Percentiles rank a stretch among this genome's conserved stretches.
phyloP scores from a whole-genome alignment of 2,797 vertebrate genomes.

The Streptopelia turtur region DNA sequence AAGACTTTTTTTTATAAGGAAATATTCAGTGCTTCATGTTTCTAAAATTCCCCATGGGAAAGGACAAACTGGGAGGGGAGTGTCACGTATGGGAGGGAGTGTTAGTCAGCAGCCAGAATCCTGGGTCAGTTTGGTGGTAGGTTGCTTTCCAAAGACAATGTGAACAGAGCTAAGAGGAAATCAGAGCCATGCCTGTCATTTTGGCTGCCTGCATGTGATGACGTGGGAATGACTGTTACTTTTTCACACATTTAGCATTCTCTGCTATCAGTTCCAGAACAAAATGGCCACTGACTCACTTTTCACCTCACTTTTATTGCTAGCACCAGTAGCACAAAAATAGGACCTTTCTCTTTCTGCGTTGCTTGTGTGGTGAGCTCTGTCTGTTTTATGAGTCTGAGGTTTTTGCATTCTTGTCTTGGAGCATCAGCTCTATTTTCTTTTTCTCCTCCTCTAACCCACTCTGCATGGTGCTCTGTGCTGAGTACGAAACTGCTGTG shows the following conservation, averaged over 20 bases:
- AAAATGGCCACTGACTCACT: conserved; percentile 44
- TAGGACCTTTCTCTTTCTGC: not conserved
- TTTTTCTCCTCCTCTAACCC: conserved; percentile 19
- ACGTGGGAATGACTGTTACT: not conserved
- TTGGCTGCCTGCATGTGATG: not conserved
- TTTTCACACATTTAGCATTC: not conserved
- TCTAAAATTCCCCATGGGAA: not conserved
- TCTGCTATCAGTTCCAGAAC: not conserved
- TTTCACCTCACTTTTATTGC: not conserved
- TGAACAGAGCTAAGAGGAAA: not conserved
- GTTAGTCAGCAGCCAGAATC: not conserved
- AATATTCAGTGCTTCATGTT: not conserved
- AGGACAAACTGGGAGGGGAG: not conserved
- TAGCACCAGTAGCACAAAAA: not conserved
- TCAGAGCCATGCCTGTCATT: not conserved
- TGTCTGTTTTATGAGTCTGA: not conserved
- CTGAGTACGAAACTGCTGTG: conserved; percentile 14
- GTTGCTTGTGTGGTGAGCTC: not conserved
- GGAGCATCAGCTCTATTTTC: not conserved
- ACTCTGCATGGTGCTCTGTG: conserved; percentile 4
- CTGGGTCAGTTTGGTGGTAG: not conserved
- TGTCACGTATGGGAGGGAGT: rapidly evolving
- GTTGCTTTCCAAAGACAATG: not conserved
- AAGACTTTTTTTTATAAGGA: not conserved
- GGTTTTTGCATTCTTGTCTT: not conserved